Percentiles rank a stretch among this genome's conserved stretches.
Evolutionary conservation across 23 tunicate genomes (phyloP).

Genomic region (Styela clava): DNA sequence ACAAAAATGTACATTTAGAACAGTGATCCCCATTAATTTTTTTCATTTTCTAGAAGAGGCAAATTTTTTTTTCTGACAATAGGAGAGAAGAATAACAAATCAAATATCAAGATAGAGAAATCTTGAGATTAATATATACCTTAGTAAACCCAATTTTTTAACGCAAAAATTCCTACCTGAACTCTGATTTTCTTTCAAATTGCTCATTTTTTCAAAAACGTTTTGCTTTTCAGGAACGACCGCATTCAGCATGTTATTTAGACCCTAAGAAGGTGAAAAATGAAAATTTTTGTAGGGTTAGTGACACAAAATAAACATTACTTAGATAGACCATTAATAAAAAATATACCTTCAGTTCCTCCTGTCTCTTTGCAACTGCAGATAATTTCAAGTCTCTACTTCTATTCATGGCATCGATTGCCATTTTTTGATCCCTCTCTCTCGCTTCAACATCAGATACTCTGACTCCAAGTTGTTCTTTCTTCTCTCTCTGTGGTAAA

Average conservation of each 20-base stretch:
- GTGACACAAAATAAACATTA: too few species aligned
- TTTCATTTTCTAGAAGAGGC: too few species aligned
- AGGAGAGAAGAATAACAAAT: too few species aligned
- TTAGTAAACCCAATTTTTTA: too few species aligned
- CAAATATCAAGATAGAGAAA: too few species aligned
- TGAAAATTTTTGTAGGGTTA: background rate
- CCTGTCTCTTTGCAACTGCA: slow-evolving; percentile 63
- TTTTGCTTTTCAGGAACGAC: slow-evolving; percentile 59
- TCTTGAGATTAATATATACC: background rate
- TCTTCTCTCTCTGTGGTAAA: slow-evolving; percentile 57
- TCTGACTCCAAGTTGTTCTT: slow-evolving; percentile 50
- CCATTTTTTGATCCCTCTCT: slow-evolving; percentile 58
- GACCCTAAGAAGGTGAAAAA: slow-evolving; percentile 26
- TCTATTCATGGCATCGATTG: slow-evolving; percentile 48
- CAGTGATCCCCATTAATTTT: too few species aligned
- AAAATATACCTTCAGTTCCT: slow-evolving; percentile 71
- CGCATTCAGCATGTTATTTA: slow-evolving; percentile 47
- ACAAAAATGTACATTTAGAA: too few species aligned
- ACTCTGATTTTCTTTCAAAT: slow-evolving; percentile 48
- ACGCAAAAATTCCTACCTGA: too few species aligned
- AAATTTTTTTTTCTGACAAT: too few species aligned
- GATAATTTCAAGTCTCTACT: slow-evolving; percentile 63
- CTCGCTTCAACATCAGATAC: slow-evolving; percentile 52
- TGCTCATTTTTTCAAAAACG: slow-evolving; percentile 34
- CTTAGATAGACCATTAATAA: too few species aligned